Conservation (phyloP, 2,113 vertebrate genomes). For the Gallinago undulata region DNA sequence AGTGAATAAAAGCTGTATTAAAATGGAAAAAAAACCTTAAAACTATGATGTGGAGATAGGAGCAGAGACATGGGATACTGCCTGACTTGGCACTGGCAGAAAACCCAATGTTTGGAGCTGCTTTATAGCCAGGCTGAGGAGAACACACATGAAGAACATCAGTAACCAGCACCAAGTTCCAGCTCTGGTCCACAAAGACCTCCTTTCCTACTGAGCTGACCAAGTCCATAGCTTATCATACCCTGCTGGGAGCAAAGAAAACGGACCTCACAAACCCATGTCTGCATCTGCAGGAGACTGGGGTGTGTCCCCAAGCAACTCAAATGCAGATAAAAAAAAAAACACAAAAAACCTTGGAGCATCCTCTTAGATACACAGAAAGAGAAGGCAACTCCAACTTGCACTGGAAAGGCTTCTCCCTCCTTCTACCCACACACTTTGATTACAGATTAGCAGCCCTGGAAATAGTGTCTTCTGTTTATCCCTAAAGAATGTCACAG, state of each 20-base stretch:
- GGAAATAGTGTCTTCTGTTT: background rate
- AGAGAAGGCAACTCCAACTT: background rate
- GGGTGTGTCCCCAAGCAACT: fast-evolving
- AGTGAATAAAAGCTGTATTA: background rate
- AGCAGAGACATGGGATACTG: background rate
- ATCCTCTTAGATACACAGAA: background rate
- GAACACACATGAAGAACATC: background rate
- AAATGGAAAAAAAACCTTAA: background rate
- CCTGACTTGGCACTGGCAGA: background rate
- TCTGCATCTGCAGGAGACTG: background rate
- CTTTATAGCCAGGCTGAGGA: background rate
- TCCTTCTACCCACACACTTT: background rate
- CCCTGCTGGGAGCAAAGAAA: background rate
- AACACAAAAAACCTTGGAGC: background rate
- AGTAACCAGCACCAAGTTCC: background rate
- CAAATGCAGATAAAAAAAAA: background rate
- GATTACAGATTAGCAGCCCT: background rate
- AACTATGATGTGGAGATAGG: background rate
- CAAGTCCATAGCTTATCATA: background rate
- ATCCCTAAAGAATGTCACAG: background rate
- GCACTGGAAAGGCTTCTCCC: background rate
- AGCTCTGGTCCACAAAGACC: background rate
- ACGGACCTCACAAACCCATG: background rate
- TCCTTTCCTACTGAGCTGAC: background rate
- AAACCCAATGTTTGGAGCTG: background rate